Base-by-base conservation (phyloP, 2,888 invertebrate species). In the Choreutis nemorana region DNA sequence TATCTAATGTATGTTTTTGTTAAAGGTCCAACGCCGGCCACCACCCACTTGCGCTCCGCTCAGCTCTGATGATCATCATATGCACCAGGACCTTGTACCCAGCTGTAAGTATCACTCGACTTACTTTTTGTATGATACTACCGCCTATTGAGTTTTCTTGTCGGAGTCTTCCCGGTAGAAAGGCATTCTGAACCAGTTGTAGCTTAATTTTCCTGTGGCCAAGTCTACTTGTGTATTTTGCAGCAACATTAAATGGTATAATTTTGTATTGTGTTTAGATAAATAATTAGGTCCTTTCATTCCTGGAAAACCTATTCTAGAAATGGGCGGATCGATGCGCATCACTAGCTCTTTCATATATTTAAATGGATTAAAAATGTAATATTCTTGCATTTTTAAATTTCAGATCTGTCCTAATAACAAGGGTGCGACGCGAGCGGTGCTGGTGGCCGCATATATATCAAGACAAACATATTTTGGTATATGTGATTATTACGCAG, bases 391-490 rank as follows among this genome's bases (percentile, higher is more conserved):
- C 39, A 14, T 36, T 30, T 34, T 36, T 38, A 40, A 35, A 27
- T 75, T 75, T 36, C 70, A 78, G 78, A 78, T 66, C 64, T 78
- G 61, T 78, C 78, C 70, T 78, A 78, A 78, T 78, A 64, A 50
- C 39, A 44, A 50, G 44, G 45, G 42, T 45, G 45, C 36, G 39
- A 47, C 7, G 53, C 46, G 39, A 45, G 64, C 58, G 51, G 63
- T 54, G 43, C 48, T 44, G 44, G n/a, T n/a, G 45, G 50, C 61
- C 61, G 72, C 65, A 52, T 59, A 50, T 72, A 75, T 77, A 77
- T 77, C 77, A 75, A 77, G 75, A 77, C 72, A 73, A 73, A 75
- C 77, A 77, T 77, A 75, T 75, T 75, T 77, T 75, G 73, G 64
- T 75, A 78, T 77, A 77, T 78, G 75, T 73, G 71, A 75, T 64